These are phyloP conservation scores for Muricea muricata DNA, from an alignment of 92 coral and sea anemone species.

Conservation along the genomic window DNA sequence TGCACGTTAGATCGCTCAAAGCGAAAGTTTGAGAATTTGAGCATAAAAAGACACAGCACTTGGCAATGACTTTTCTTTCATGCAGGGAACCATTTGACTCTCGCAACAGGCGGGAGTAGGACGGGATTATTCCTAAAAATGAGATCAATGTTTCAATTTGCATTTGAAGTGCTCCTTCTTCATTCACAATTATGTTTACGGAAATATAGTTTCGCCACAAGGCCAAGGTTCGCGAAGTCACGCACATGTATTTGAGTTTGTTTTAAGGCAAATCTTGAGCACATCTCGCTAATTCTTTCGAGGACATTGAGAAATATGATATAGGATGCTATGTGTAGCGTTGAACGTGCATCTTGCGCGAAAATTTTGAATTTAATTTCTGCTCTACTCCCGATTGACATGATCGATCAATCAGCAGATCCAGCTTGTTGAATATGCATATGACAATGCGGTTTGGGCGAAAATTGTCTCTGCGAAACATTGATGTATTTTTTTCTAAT, in stretches of 20 bases:
- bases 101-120: neutral
- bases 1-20: too few species aligned
- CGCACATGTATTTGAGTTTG: conserved; percentile 1
- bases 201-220: conserved; percentile 13
- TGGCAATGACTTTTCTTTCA: too few species aligned
- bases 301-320: neutral
- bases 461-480: neutral
- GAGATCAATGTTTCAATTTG: conserved; percentile 21
- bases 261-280: neutral
- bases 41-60: too few species aligned
- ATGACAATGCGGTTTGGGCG: neutral
- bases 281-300: neutral
- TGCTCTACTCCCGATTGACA: neutral
- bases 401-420: neutral
- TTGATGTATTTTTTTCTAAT: neutral
- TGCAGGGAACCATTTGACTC: too few species aligned
- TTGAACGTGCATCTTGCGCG: neutral
- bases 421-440: neutral
- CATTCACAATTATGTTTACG: conserved; percentile 32
- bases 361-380: neutral
- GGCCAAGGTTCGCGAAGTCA: conserved; percentile 35
- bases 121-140: conserved; percentile 6
- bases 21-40: too few species aligned
- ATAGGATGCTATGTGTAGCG: neutral
- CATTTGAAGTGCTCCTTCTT: conserved; percentile 22